Evolutionary conservation across 1,140 invertebrate genomes (phyloP).

Genomic region (Ceratina calcarata): DNA sequence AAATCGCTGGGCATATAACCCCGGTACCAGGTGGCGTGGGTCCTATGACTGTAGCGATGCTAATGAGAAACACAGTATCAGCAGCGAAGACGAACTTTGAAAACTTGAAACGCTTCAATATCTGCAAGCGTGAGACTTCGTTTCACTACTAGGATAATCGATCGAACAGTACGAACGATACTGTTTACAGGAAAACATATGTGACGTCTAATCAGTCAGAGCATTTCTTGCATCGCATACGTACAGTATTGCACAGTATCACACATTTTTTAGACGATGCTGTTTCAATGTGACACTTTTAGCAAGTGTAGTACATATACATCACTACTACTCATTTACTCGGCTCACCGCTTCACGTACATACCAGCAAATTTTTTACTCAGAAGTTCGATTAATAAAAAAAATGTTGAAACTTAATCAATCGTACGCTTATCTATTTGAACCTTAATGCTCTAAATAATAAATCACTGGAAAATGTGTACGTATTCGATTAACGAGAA

Average conservation of each 20-base stretch:
- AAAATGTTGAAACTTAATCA: not conserved
- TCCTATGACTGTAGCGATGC: conserved; percentile 94
- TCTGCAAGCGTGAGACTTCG: conserved; percentile 21
- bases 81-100: conserved; percentile 80
- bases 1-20: conserved; percentile 90
- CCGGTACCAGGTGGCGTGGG: conserved; percentile 94
- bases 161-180: conserved; percentile 25
- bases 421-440: not conserved
- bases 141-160: not conserved
- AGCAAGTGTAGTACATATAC: too few species aligned
- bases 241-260: too few species aligned
- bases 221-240: too few species aligned
- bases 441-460: not conserved
- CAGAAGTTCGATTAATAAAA: conserved; percentile 1
- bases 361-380: not conserved
- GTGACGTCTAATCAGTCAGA: too few species aligned
- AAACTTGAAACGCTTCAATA: conserved; percentile 15
- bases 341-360: not conserved
- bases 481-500: not conserved
- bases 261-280: too few species aligned
- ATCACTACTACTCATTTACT: too few species aligned
- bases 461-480: not conserved
- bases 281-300: too few species aligned
- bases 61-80: conserved; percentile 91
- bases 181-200: not conserved